A percentile compares a stretch with the other conserved stretches of the same genome.
Conservation (phyloP, 2,797 vertebrate species). For the Mus caroli region DNA sequence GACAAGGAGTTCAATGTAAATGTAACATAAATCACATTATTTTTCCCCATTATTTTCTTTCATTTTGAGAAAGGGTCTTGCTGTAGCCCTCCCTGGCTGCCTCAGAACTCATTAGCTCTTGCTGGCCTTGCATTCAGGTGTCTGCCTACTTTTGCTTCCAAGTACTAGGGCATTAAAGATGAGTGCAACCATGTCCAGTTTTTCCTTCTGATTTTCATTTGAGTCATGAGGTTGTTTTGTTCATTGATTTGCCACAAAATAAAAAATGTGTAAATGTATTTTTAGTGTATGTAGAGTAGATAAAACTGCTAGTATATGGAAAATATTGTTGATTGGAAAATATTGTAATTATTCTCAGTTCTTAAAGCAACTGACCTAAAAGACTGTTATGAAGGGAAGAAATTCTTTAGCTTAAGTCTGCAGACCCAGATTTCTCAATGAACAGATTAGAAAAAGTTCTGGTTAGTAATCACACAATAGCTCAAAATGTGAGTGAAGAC, state of each 20-base stretch:
- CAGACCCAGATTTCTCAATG: constrained; percentile 35
- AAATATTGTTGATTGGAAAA: background rate
- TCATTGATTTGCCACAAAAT: constrained; percentile 18
- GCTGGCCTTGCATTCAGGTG: background rate
- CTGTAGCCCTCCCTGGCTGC: background rate
- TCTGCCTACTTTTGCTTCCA: background rate
- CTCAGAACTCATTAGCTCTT: background rate
- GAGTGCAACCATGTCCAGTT: background rate
- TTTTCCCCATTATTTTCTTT: background rate
- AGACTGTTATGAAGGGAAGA: constrained; percentile 19
- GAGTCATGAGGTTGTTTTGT: background rate
- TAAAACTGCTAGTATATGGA: background rate
- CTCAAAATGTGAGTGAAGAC: background rate
- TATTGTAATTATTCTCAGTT: background rate
- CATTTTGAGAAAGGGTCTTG: background rate
- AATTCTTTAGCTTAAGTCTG: constrained; percentile 19
- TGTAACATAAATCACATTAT: background rate
- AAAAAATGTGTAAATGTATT: constrained; percentile 27
- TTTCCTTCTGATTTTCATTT: constrained; percentile 41
- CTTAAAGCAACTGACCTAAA: constrained; percentile 44
- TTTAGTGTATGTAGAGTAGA: background rate
- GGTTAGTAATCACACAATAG: constrained; percentile 2
- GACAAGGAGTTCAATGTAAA: constrained; percentile 45
- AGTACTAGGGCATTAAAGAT: background rate
- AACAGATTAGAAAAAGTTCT: background rate